phyloP scores from a whole-genome alignment of 2,797 vertebrate genomes.

The Prunella strophiata region DNA sequence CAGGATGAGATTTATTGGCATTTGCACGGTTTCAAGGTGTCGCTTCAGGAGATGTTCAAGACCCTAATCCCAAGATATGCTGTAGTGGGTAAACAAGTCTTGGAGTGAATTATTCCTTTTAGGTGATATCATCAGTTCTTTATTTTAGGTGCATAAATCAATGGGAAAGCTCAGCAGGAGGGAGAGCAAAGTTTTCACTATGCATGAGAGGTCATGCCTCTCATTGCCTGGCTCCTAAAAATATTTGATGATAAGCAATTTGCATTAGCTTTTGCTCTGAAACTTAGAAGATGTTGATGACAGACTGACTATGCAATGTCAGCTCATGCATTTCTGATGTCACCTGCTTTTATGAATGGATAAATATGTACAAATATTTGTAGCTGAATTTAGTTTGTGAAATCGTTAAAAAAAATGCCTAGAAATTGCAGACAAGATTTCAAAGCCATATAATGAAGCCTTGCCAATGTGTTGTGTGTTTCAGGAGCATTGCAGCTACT shows the following conservation, averaged over 20 bases:
- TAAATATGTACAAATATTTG: neutral
- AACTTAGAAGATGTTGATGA: neutral
- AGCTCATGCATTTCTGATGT: neutral
- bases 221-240: neutral
- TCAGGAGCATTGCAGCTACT: conserved; percentile 95
- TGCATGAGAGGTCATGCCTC: neutral
- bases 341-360: neutral
- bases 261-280: neutral
- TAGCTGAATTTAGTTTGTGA: neutral
- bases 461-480: conserved; percentile 61
- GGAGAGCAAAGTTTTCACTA: neutral
- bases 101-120: neutral
- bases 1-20: neutral
- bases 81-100: neutral
- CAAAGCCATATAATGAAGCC: neutral
- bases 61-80: neutral
- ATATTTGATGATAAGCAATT: neutral
- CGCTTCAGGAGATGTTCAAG: neutral
- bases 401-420: neutral
- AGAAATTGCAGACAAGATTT: neutral
- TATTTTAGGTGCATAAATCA: neutral
- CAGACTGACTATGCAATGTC: neutral
- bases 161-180: neutral
- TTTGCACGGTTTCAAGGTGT: neutral
- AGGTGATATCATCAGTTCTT: neutral